phyloP scores from a whole-genome alignment of 2,888 invertebrate genomes.

The Drosophila formosana region DNA sequence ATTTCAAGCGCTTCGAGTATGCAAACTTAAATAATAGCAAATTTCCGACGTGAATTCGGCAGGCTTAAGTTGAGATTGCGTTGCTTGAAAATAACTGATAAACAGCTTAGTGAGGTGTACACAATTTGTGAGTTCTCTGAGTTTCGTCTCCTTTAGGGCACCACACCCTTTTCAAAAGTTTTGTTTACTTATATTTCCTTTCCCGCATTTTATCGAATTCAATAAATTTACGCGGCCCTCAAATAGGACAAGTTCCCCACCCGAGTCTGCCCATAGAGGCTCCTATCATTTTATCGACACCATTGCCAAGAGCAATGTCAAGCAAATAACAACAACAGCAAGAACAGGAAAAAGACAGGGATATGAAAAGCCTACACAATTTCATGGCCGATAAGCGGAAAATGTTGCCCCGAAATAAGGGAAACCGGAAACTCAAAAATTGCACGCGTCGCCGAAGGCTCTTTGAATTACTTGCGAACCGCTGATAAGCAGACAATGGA shows the following conservation, averaged over 20 bases:
- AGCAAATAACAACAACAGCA: slow-evolving; percentile 27
- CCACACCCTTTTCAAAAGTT: slow-evolving; percentile 8
- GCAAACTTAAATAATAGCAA: background rate
- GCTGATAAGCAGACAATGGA: slow-evolving; percentile 64
- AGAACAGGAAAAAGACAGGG: slow-evolving; percentile 8
- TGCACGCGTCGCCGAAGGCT: slow-evolving; percentile 61
- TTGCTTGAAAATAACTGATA: background rate
- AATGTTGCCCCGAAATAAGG: slow-evolving; percentile 37
- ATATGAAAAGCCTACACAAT: slow-evolving; percentile 45
- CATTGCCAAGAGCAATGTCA: slow-evolving; percentile 36
- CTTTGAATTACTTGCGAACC: slow-evolving; percentile 69
- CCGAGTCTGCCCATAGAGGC: slow-evolving; percentile 4
- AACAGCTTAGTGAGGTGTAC: background rate
- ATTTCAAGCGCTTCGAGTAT: slow-evolving; percentile 4
- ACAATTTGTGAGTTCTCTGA: background rate
- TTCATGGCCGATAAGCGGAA: slow-evolving; percentile 54
- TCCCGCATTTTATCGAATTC: slow-evolving; percentile 31
- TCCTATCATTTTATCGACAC: slow-evolving; percentile 36
- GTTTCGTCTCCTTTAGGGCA: background rate
- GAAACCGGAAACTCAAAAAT: slow-evolving; percentile 57
- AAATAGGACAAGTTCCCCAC: slow-evolving; percentile 17
- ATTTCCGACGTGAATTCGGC: background rate
- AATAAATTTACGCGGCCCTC: slow-evolving; percentile 38
- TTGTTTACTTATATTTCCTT: slow-evolving; percentile 1
- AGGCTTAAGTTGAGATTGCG: background rate